Percentiles rank a stretch among this genome's conserved stretches.
These are phyloP conservation scores for Drosophila sp. DNA, from an alignment of 1,140 invertebrate genomes.

Conservation along the genomic window DNA sequence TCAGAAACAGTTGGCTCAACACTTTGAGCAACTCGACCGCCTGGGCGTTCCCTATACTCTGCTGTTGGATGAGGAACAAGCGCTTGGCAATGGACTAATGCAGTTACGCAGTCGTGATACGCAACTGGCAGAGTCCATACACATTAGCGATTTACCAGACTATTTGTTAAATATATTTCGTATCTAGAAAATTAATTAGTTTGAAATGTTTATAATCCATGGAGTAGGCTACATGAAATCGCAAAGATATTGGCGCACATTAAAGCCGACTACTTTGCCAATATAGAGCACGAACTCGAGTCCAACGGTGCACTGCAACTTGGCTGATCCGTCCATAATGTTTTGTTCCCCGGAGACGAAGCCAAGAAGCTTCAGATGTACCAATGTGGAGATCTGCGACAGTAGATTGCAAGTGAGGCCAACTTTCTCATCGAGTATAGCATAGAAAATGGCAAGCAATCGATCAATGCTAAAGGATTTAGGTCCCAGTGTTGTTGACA, in stretches of 20 bases:
- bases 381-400: slow-evolving; percentile 91
- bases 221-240: slow-evolving; percentile 87
- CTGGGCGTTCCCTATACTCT: slow-evolving; percentile 85
- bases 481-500: slow-evolving; percentile 87
- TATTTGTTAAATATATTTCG: slow-evolving; percentile 83
- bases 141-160: slow-evolving; percentile 78
- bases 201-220: slow-evolving; percentile 1
- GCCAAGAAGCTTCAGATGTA: slow-evolving; percentile 88
- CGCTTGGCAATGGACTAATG: slow-evolving; percentile 90
- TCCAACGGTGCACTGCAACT: slow-evolving; percentile 91
- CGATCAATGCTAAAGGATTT: slow-evolving; percentile 93
- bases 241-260: slow-evolving; percentile 90
- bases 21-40: slow-evolving; percentile 82
- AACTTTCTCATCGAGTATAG: slow-evolving; percentile 93
- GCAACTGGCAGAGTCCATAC: slow-evolving; percentile 86
- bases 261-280: slow-evolving; percentile 89
- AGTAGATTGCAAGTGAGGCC: slow-evolving; percentile 93
- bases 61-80: slow-evolving; percentile 87
- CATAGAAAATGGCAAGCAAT: slow-evolving; percentile 95
- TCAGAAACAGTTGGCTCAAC: slow-evolving; percentile 28
- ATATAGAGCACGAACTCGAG: slow-evolving; percentile 89
- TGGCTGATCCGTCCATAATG: slow-evolving; percentile 86
- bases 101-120: slow-evolving; percentile 90
- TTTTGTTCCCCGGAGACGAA: slow-evolving; percentile 88
- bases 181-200: slow-evolving; percentile 31